Base-by-base conservation (phyloP, 2,797 vertebrate genomes). In the Clarias laeviceps region DNA sequence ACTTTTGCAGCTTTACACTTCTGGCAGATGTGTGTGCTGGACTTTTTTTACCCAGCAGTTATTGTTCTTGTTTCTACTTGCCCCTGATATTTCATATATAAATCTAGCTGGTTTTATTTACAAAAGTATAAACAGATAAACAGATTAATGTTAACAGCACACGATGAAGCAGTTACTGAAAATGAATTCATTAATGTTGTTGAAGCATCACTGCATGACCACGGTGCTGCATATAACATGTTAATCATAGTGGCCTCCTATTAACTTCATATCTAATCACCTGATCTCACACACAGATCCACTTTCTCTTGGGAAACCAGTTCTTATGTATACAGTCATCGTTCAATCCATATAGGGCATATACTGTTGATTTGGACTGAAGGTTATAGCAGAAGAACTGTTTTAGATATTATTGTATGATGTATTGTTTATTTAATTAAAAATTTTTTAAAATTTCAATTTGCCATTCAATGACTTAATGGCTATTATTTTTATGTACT, bases 301-400 rank as follows among this genome's bases (percentile, higher is more conserved):
- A 7, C 0, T 3, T 27, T 27, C n/a, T 27, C 12, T 45, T 50
- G 4, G 20, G 27, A 50, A 45, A 22, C 22, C 22, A n/a, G 40
- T n/a, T 72, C 40, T n/a, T 0, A 72, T 5, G 24, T 22, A 45
- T 50, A 72, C 0, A 5, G 12, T 54, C n/a, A 18, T 9, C 6
- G 7, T 24, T 73, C 17, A 29, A 15, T 74, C 72, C n/a, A 76
- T 20, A 56, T 27, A 56, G 0, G 29, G 27, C 50, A 56, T 29
- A 32, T 76, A 4, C n/a, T 56, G 50, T 29, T 76, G 8, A 29
- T 20, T 29, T 56, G 50, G 32, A 56, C 50, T 29, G 27, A 74
- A 54, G 0, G 15, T 74, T 29, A 4, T 3, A 93, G 93, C 93
- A 92, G 88, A 92, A 88, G 90, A 90, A 87, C 40, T 27, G 5